Evolutionary conservation across 2,797 vertebrate genomes (phyloP).

Genomic region (Knipowitschia caucasica): DNA sequence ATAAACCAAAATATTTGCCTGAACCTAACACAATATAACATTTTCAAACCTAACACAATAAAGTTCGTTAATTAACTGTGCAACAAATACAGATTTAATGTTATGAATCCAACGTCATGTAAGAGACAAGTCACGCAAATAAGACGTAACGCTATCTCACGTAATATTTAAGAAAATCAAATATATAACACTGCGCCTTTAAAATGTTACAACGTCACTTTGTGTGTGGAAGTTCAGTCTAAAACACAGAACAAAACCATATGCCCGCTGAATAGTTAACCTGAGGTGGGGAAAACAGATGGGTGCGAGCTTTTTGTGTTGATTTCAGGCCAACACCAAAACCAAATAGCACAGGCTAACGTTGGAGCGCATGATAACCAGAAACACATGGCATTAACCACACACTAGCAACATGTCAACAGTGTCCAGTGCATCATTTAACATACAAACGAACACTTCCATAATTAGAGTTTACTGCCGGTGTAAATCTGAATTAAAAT

Average conservation of each 20-base stretch:
- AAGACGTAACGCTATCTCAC: constrained; percentile 18
- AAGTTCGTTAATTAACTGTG: not conserved
- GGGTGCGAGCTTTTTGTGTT: constrained; percentile 53
- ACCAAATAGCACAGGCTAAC: constrained; percentile 26
- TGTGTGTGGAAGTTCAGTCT: not conserved
- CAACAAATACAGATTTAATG: constrained; percentile 8
- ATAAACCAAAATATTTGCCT: no score
- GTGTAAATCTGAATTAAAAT: constrained; percentile 15
- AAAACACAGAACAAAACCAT: no score
- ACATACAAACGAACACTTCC: not conserved
- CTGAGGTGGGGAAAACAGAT: no score
- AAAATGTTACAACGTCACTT: constrained; percentile 3
- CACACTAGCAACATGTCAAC: constrained; percentile 23
- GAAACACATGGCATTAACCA: constrained; percentile 12
- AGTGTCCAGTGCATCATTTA: not conserved
- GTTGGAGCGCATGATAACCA: constrained; percentile 34
- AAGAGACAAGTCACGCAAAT: constrained; percentile 13
- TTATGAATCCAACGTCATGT: constrained; percentile 13
- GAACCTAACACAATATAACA: no score
- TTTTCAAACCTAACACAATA: constrained; percentile 10
- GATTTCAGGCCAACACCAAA: constrained; percentile 51
- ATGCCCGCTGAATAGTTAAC: no score
- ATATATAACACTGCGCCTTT: constrained; percentile 32
- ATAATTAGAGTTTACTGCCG: not conserved
- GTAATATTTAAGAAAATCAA: constrained; percentile 5